Conservation (phyloP, 2,797 vertebrate species). For the Crypturellus tataupa region DNA sequence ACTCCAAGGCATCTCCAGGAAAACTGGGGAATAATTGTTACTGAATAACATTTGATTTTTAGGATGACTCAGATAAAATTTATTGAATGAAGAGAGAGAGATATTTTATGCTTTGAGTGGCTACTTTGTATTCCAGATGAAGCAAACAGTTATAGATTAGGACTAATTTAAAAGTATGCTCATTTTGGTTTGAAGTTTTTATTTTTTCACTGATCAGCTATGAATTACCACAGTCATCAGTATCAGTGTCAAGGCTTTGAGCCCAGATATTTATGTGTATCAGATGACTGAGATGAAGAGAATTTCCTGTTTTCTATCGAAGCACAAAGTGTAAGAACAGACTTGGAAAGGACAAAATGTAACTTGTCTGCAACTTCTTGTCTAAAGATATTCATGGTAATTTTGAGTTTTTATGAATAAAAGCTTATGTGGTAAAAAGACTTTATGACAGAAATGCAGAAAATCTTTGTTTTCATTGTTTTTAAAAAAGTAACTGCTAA, state of each 20-base stretch:
- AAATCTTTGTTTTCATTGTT: background rate
- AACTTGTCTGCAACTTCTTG: constrained; percentile 36
- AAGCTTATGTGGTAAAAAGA: background rate
- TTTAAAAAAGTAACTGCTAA: background rate
- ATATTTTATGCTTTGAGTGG: background rate
- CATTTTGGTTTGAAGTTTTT: background rate
- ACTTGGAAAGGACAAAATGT: constrained; percentile 36
- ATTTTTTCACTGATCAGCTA: background rate
- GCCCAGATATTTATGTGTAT: constrained; percentile 44
- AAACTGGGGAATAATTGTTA: background rate
- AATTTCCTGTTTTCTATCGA: constrained; percentile 63
- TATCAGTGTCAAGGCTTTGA: constrained; percentile 1
- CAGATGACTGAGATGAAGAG: constrained; percentile 44
- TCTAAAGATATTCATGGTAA: background rate
- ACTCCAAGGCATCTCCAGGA: background rate
- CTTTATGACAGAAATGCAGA: background rate
- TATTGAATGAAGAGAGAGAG: background rate
- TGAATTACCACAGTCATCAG: constrained; percentile 4
- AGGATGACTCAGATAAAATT: background rate
- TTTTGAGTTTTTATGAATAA: constrained; percentile 1
- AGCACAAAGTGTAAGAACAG: constrained; percentile 26
- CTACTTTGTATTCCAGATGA: background rate
- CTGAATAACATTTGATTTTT: background rate
- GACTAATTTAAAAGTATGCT: background rate
- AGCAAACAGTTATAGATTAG: background rate